Evolutionary conservation across 1,140 invertebrate genomes (phyloP), one percentile per base, ranked within the genome.

Genomic region (Musca vetustissima): DNA sequence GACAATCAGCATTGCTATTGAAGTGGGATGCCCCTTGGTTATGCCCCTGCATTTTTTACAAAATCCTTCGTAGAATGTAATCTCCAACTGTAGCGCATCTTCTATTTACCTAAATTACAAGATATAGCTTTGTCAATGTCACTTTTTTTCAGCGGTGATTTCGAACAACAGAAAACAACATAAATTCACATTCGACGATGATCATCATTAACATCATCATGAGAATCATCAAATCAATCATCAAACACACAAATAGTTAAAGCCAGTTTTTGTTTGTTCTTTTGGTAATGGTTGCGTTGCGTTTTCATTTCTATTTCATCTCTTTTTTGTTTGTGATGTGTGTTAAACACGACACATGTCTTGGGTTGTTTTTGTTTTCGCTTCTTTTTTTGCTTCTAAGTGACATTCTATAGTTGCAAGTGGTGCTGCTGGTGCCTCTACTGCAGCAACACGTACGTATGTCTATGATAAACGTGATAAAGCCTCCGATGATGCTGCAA

Each of bases 281-380:
- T 50, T 50, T 28, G 25, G 7, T 28, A 25, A 57, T 28, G 36
- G 4, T 43, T 43, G 36, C n/a, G n/a, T 57, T 57, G 15, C 2
- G 25, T 28, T 57, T 57, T n/a, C 25, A 57, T 57, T 57, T 57
- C 15, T 28, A 57, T 57, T 57, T 24, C 14, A 57, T 24, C 53
- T 57, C 15, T 57, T 57, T 57, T 21, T 50, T 21, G 15, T 13
- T n/a, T n/a, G n/a, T 57, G 53, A 57, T 57, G 24, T 57, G 53
- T 57, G 53, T 25, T 57, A 57, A 57, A 57, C 53, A 57, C 53
- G 53, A 57, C 53, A 57, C 24, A 28, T 25, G 53, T 57, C 53
- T 57, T 19, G 4, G 17, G 49, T 9, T 21, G 6, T 19, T 52
- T 52, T 19, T 19, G 49, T 52, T 15, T 19, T 15, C 4, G 11